Evolutionary conservation across 2,888 invertebrate genomes (phyloP).

Genomic region (Drosophila lacicola): DNA sequence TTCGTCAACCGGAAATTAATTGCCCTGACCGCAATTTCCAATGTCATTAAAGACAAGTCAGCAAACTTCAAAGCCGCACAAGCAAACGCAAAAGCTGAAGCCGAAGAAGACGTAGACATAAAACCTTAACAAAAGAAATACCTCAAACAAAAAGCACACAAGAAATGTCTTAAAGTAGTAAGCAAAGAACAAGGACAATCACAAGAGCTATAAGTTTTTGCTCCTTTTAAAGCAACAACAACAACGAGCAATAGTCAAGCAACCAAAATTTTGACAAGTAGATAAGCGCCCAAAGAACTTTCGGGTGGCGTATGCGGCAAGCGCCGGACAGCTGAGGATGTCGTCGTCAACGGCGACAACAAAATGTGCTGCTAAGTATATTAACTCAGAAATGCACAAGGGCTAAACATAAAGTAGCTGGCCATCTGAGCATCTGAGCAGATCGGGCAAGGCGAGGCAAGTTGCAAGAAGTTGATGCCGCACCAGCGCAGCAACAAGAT

Average conservation of each 20-base stretch:
- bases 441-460: slow-evolving; percentile 1
- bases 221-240: slow-evolving; percentile 53
- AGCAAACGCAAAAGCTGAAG: slow-evolving; percentile 2
- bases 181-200: slow-evolving; percentile 47
- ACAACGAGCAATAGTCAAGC: slow-evolving; percentile 30
- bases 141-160: slow-evolving; percentile 59
- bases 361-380: slow-evolving; percentile 75
- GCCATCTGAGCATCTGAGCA: slow-evolving; percentile 40
- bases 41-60: slow-evolving; percentile 76
- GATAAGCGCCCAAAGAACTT: slow-evolving; percentile 58
- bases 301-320: slow-evolving; percentile 7
- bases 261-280: slow-evolving; percentile 64
- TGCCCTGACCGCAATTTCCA: slow-evolving; percentile 81
- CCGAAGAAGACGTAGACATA: slow-evolving; percentile 8
- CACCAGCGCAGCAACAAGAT: slow-evolving; percentile 23
- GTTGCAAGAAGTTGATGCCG: slow-evolving; percentile 4
- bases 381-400: slow-evolving; percentile 75
- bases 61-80: slow-evolving; percentile 70
- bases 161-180: slow-evolving; percentile 51
- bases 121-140: slow-evolving; percentile 45
- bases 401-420: slow-evolving; percentile 61
- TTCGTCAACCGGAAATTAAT: slow-evolving; percentile 80
- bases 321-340: slow-evolving; percentile 11
- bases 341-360: slow-evolving; percentile 58
- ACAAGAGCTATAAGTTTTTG: slow-evolving; percentile 68